A percentile compares a stretch with the other conserved stretches of the same genome.
phyloP scores from a whole-genome alignment of 2,888 invertebrate species.

The Perizoma flavofasciatum region DNA sequence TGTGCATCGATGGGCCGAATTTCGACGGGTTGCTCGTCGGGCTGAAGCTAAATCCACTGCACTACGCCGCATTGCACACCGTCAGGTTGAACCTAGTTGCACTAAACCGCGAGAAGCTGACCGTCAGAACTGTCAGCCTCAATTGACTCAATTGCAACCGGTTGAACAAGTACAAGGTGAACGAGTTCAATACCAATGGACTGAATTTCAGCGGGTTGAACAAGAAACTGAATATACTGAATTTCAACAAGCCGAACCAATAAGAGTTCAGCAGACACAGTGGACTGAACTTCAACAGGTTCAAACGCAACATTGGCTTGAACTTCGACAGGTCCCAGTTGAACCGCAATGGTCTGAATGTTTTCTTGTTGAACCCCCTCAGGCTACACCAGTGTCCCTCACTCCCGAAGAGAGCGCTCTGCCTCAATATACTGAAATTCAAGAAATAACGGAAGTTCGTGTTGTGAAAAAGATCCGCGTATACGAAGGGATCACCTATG shows the following conservation, averaged over 20 bases:
- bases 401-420: conserved; percentile 14
- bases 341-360: conserved; percentile 17
- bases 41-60: conserved; percentile 1
- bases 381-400: conserved; percentile 11
- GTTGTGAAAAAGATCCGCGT: conserved; percentile 15
- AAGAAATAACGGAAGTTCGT: conserved; percentile 17
- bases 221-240: neutral
- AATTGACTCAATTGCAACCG: conserved; percentile 7
- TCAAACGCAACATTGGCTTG: conserved; percentile 10
- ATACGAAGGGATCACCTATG: conserved; percentile 18
- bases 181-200: conserved; percentile 5
- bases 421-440: conserved; percentile 12
- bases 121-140: conserved; percentile 2
- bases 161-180: conserved; percentile 4
- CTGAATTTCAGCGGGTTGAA: conserved; percentile 1
- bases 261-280: conserved; percentile 5
- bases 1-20: conserved; percentile 3
- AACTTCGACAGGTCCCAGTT: conserved; percentile 13
- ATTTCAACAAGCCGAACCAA: conserved; percentile 9
- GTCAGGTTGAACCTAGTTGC: neutral
- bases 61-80: neutral
- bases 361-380: conserved; percentile 8
- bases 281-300: conserved; percentile 14
- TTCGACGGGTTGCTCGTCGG: neutral
- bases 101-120: conserved; percentile 8